Percentiles rank a stretch among this genome's conserved stretches.
These are phyloP conservation scores for Halictus rubicundus DNA, from an alignment of 1,140 invertebrate species.

Conservation along the genomic window DNA sequence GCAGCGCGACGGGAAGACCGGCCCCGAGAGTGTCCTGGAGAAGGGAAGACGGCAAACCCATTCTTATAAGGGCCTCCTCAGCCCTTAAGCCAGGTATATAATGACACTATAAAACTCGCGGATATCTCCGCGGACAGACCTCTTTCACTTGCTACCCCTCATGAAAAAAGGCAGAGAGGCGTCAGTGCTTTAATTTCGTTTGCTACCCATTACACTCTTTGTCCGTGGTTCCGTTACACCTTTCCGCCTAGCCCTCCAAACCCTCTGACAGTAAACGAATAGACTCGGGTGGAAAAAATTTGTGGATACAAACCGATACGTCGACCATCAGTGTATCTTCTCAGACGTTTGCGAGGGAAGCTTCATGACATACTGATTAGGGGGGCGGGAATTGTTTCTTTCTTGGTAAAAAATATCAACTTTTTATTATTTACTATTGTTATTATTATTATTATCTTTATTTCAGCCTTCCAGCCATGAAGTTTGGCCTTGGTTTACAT, in stretches of 20 bases:
- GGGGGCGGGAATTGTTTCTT: too few species aligned
- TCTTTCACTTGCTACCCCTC: conserved; percentile 19
- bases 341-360: too few species aligned
- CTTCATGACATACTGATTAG: too few species aligned
- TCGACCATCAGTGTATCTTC: too few species aligned
- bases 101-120: conserved; percentile 49
- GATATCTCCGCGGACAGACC: conserved; percentile 36
- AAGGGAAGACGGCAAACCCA: conserved; percentile 86
- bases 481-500: too few species aligned
- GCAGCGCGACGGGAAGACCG: conserved; percentile 88
- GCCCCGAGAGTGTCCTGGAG: conserved; percentile 87
- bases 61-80: conserved; percentile 83
- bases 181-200: conserved; percentile 48
- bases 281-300: too few species aligned
- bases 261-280: too few species aligned
- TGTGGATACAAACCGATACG: too few species aligned
- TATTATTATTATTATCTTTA: too few species aligned
- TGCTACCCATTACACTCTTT: conserved; percentile 34
- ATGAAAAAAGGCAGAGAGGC: conserved; percentile 10
- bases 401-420: too few species aligned
- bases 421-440: too few species aligned
- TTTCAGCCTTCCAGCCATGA: too few species aligned
- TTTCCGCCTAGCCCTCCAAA: neutral
- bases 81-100: conserved; percentile 52
- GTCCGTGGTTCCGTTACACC: conserved; percentile 7